Base-by-base conservation (phyloP, 1,140 invertebrate species). In the Oscheius sp. region DNA sequence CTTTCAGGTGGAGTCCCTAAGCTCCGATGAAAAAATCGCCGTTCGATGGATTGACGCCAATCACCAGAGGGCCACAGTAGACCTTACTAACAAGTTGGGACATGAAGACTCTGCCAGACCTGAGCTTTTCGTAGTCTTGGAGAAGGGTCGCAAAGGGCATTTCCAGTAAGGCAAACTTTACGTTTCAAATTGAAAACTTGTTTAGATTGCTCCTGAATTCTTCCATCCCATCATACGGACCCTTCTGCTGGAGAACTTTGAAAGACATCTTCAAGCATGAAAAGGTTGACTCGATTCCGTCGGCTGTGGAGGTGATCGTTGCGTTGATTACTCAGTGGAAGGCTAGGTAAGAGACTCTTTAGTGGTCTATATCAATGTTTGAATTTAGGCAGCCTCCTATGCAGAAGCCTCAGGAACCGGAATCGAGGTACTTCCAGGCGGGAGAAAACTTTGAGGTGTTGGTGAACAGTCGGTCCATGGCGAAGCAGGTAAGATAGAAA, bases 11-110 rank as follows among this genome's bases (percentile, higher is more conserved):
- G 42, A 71, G 3, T 59, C 58, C 7, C 26, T 71, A 34, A 55
- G 34, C 4, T 4, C n/a, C 1, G 34, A 64, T 23, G 59, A 63
- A 13, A 46, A 71, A 20, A 31, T 71, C 1, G 34, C 32, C 20
- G 36, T 71, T 46, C 36, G 45, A 18, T 71, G 69, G 69, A 55
- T 71, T 1, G 69, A 71, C 58, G 61, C 46, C 20, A 58, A 71
- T 31, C 26, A 23, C 28, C 35, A 20, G 7, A 55, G 69, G 45
- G 32, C 58, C 29, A 35, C 59, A 18, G 58, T 71, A 15, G 69
- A 71, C 58, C 35, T 58, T 36, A 61, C 69, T 52, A 35, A 34
- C 18, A 34, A 36, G 61, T 36, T 63, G 36, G 31, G 32, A 38
- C 32, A 10, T 28, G 61, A 64, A 35, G 45, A 28, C 18, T n/a